phyloP scores from a whole-genome alignment of 2,113 vertebrate genomes.

The Leptobrachium leishanense region DNA sequence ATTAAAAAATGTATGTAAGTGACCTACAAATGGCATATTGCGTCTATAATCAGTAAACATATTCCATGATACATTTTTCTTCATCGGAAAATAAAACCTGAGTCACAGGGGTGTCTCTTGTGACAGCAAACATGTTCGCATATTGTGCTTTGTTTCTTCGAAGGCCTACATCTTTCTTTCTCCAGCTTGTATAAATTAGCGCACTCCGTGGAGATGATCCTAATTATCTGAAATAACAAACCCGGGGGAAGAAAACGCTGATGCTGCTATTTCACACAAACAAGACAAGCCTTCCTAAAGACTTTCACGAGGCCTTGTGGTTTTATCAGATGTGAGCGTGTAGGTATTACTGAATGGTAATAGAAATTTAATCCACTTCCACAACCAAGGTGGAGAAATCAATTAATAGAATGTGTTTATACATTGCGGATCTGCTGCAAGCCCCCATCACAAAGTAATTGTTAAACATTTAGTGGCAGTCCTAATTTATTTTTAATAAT shows the following conservation, averaged over 20 bases:
- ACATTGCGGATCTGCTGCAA: not conserved
- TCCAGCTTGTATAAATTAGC: slow-evolving; percentile 41
- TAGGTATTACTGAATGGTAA: slow-evolving; percentile 29
- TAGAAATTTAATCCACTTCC: slow-evolving; percentile 20
- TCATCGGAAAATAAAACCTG: not conserved
- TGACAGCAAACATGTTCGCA: slow-evolving; percentile 14
- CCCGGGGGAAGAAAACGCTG: slow-evolving; percentile 35
- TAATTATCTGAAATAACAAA: slow-evolving; percentile 45
- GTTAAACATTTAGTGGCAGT: not conserved
- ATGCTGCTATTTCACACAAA: slow-evolving; percentile 30
- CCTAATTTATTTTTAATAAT: slow-evolving; percentile 3
- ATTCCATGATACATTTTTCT: slow-evolving; percentile 1
- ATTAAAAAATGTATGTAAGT: not conserved
- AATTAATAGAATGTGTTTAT: not conserved
- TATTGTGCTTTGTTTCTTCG: slow-evolving; percentile 14
- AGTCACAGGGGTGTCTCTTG: not conserved
- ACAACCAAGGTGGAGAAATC: slow-evolving; percentile 9
- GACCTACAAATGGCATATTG: not conserved
- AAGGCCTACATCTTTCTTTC: slow-evolving; percentile 24
- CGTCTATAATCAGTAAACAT: not conserved
- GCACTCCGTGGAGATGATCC: slow-evolving; percentile 27
- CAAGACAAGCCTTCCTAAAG: slow-evolving; percentile 5
- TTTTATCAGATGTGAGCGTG: slow-evolving; percentile 15
- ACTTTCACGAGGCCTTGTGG: slow-evolving; percentile 26
- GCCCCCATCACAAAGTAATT: not conserved